These are phyloP conservation scores for Baccha elongata DNA, from an alignment of 2,888 invertebrate genomes.

Conservation along the genomic window DNA sequence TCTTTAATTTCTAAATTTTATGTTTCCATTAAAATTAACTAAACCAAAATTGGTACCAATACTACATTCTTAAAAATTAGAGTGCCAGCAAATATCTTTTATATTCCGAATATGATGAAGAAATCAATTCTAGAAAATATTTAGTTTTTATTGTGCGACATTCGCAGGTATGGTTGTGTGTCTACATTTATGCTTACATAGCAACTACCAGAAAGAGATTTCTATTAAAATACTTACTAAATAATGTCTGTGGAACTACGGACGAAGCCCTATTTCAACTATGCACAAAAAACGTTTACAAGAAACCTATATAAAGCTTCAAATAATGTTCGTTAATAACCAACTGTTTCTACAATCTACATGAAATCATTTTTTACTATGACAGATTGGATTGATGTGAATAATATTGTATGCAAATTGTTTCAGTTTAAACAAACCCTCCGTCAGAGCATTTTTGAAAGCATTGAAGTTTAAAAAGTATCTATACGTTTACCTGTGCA, in stretches of 20 bases:
- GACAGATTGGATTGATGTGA: slow-evolving; percentile 76
- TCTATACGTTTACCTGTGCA: background rate
- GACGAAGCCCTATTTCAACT: slow-evolving; percentile 11
- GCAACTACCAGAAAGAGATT: too few species aligned
- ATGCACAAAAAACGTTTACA: slow-evolving; percentile 25
- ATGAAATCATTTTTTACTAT: slow-evolving; percentile 75
- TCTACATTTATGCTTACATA: too few species aligned
- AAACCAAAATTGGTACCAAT: too few species aligned
- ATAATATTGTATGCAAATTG: slow-evolving; percentile 77
- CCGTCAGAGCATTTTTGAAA: slow-evolving; percentile 6
- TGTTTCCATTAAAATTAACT: too few species aligned
- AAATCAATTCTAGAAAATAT: too few species aligned
- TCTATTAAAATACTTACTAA: too few species aligned
- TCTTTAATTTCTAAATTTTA: too few species aligned
- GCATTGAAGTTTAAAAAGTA: background rate
- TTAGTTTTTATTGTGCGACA: too few species aligned
- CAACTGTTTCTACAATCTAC: slow-evolving; percentile 42
- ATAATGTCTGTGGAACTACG: background rate
- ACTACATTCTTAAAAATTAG: too few species aligned
- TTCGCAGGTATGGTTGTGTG: too few species aligned
- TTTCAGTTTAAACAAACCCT: slow-evolving; percentile 72
- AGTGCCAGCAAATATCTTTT: too few species aligned
- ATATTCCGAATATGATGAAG: too few species aligned
- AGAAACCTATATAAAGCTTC: slow-evolving; percentile 14
- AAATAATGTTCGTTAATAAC: slow-evolving; percentile 24